Percentiles rank a stretch among this genome's conserved stretches.
Evolutionary conservation across 2,888 invertebrate genomes (phyloP).

Genomic region (Corythucha ciliata): DNA sequence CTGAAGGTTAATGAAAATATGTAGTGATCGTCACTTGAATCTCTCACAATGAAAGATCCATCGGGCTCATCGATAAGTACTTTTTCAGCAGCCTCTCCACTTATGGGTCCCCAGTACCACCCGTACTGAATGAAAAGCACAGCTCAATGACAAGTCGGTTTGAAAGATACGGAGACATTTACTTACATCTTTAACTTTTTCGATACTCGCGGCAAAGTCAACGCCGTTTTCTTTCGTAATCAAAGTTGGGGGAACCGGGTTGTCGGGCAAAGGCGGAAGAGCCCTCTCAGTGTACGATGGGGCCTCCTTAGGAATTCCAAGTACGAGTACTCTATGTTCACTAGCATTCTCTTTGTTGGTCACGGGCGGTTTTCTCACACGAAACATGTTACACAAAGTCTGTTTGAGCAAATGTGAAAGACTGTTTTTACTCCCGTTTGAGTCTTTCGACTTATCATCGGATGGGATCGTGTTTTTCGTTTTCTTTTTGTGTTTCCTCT

Average conservation of each 20-base stretch:
- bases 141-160: neutral
- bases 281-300: constrained; percentile 54
- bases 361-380: constrained; percentile 46
- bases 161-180: neutral
- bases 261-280: constrained; percentile 53
- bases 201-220: constrained; percentile 84
- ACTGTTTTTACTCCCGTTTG: constrained; percentile 44
- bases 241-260: constrained; percentile 28
- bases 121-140: constrained; percentile 58
- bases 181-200: constrained; percentile 88
- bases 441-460: constrained; percentile 21
- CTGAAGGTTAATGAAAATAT: constrained; percentile 90
- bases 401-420: constrained; percentile 70
- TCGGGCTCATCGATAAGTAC: constrained; percentile 85
- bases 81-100: constrained; percentile 84
- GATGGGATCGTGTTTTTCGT: constrained; percentile 38
- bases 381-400: constrained; percentile 75
- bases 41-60: constrained; percentile 86
- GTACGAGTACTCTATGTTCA: constrained; percentile 31
- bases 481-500: constrained; percentile 42
- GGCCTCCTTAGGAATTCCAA: constrained; percentile 28
- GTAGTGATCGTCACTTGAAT: constrained; percentile 90
- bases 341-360: constrained; percentile 18
- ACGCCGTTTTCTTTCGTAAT: constrained; percentile 47
- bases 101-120: constrained; percentile 93